Evolutionary conservation across 1,140 invertebrate genomes (phyloP).

Genomic region (Hylaeus volcanicus): DNA sequence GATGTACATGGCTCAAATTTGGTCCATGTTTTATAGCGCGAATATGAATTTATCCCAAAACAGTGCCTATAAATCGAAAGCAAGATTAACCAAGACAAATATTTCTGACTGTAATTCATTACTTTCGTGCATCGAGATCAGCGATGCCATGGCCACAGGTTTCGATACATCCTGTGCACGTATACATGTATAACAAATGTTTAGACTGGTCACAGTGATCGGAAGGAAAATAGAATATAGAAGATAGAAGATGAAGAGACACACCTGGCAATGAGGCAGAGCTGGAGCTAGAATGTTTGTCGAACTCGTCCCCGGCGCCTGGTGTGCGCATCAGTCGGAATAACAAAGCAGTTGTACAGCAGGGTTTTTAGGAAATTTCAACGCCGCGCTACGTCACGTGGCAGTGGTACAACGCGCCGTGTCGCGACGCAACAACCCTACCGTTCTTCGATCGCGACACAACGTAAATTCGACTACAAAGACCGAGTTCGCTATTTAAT

Average conservation of each 20-base stretch:
- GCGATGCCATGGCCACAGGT: too few relatives aligned
- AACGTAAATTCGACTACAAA: too few relatives aligned
- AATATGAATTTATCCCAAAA: too few relatives aligned
- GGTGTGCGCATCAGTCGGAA: constrained; percentile 77
- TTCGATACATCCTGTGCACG: constrained; percentile 2
- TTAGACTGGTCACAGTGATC: constrained; percentile 57
- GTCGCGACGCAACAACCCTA: too few relatives aligned
- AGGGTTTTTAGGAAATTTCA: constrained; percentile 63
- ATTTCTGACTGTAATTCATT: too few relatives aligned
- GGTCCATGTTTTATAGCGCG: too few relatives aligned
- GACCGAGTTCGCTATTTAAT: too few relatives aligned
- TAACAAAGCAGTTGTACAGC: constrained; percentile 80
- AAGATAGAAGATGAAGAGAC: constrained; percentile 76
- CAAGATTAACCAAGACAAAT: too few relatives aligned
- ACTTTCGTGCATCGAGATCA: too few relatives aligned
- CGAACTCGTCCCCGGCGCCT: constrained; percentile 84
- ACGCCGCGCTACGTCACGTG: constrained; percentile 2
- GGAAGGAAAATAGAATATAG: constrained; percentile 59
- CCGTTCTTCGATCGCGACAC: background rate
- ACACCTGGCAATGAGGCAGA: constrained; percentile 85
- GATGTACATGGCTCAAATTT: too few relatives aligned
- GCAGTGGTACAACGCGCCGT: background rate
- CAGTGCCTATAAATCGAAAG: too few relatives aligned
- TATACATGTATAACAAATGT: constrained; percentile 7
- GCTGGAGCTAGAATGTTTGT: constrained; percentile 86